Conservation (phyloP, 1,140 invertebrate genomes). For the Heliconius eleuchia region DNA sequence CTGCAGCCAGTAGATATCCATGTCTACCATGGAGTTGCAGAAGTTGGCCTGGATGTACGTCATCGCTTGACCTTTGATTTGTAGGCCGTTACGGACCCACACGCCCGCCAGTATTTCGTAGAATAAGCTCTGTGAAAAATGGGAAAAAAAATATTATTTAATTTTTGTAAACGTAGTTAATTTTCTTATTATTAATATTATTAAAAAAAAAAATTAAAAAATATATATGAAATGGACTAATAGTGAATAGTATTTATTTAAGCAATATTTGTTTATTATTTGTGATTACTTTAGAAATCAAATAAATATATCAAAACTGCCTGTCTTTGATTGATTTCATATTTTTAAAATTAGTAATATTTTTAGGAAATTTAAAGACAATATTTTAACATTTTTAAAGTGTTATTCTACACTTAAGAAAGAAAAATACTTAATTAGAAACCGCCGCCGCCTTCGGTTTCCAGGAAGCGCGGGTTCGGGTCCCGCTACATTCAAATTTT, state of each 20-base stretch:
- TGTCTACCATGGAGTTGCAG: conserved; percentile 98
- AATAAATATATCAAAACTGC: background rate
- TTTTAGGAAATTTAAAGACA: too few species aligned
- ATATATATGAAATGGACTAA: background rate
- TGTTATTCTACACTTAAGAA: too few species aligned
- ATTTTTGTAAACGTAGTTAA: background rate
- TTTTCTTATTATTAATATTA: background rate
- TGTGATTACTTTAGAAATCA: background rate
- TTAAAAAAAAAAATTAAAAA: too few species aligned
- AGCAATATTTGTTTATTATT: background rate
- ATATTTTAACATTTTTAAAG: too few species aligned
- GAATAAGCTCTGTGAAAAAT: conserved; percentile 89
- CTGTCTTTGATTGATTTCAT: background rate
- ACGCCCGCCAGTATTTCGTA: conserved; percentile 96
- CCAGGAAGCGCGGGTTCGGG: too few species aligned
- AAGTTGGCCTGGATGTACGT: conserved; percentile 99
- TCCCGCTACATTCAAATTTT: too few species aligned
- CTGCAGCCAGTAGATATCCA: conserved; percentile 96
- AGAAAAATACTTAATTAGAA: too few species aligned
- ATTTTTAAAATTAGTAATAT: too few species aligned
- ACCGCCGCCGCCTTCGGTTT: too few species aligned
- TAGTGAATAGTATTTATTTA: background rate
- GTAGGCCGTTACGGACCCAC: conserved; percentile 98
- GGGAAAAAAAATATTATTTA: background rate
- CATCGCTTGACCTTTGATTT: conserved; percentile 99